A percentile compares a stretch with the other conserved stretches of the same genome.
Conservation (phyloP, 2,113 vertebrate genomes). For the Nettapus auritus region DNA sequence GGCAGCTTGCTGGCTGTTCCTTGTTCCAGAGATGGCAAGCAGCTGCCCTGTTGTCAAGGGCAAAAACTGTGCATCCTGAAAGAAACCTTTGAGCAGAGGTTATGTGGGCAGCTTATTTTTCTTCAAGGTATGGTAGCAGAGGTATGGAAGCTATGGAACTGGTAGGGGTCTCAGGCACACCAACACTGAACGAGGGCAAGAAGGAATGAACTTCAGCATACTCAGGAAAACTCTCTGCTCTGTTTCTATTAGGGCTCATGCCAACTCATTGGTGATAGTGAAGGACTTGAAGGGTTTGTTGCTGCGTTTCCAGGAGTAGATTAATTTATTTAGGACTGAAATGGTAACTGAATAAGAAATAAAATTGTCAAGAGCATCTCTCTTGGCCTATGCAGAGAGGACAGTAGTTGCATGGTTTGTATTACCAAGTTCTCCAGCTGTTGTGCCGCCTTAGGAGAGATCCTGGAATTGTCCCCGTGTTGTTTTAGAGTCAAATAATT, state of each 20-base stretch:
- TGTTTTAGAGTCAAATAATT: not conserved
- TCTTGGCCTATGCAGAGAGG: not conserved
- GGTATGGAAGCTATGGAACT: not conserved
- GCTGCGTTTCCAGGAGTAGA: not conserved
- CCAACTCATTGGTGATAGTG: not conserved
- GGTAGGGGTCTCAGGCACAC: not conserved
- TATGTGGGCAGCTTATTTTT: not conserved
- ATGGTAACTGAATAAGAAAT: not conserved
- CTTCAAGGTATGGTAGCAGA: not conserved
- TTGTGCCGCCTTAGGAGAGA: not conserved
- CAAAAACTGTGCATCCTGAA: not conserved
- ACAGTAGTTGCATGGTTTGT: not conserved
- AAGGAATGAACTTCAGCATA: not conserved
- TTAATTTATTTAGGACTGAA: not conserved
- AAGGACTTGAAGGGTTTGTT: not conserved
- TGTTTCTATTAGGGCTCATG: not conserved
- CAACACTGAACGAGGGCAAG: not conserved
- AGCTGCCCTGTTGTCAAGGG: not conserved
- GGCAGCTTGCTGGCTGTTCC: not conserved
- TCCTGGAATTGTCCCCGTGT: not conserved
- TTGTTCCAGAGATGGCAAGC: not conserved
- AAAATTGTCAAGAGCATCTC: not conserved
- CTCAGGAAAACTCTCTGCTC: not conserved
- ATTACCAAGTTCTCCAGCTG: rapidly evolving
- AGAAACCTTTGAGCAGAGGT: not conserved